Evolutionary conservation across 2,888 invertebrate species (phyloP).

Genomic region (Agelastica alni): DNA sequence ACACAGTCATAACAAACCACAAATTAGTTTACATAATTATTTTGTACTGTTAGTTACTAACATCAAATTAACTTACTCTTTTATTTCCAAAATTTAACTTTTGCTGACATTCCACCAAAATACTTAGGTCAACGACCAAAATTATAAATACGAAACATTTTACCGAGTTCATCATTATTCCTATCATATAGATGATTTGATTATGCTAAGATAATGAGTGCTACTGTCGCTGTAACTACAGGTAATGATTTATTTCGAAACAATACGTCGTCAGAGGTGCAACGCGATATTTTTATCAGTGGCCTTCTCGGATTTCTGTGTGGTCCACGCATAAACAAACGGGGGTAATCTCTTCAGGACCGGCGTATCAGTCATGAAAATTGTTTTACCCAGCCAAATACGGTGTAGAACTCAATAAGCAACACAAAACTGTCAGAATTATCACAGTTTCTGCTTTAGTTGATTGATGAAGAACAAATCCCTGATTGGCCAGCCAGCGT

Average conservation of each 20-base stretch:
- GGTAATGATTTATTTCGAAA: constrained; percentile 9
- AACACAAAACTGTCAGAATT: too few relatives aligned
- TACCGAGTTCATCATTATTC: constrained; percentile 10
- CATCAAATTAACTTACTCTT: constrained; percentile 25
- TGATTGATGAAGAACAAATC: too few relatives aligned
- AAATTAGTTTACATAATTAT: too few relatives aligned
- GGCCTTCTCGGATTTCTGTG: constrained; percentile 11
- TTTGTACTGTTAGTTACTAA: too few relatives aligned
- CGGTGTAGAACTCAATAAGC: too few relatives aligned
- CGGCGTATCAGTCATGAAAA: too few relatives aligned
- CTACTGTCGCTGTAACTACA: background rate
- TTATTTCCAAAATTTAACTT: background rate
- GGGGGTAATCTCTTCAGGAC: background rate
- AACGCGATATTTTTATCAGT: constrained; percentile 4
- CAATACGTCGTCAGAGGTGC: constrained; percentile 12
- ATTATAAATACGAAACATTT: constrained; percentile 2
- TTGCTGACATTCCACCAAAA: constrained; percentile 22
- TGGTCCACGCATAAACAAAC: constrained; percentile 12
- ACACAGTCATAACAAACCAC: too few relatives aligned
- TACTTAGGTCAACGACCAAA: constrained; percentile 7
- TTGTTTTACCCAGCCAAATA: too few relatives aligned
- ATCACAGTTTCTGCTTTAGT: too few relatives aligned
- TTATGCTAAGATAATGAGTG: background rate
- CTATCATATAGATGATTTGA: background rate
- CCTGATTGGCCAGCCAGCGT: too few relatives aligned